Evolutionary conservation across 2,113 vertebrate genomes (phyloP), one percentile per base, ranked within the genome.

Genomic region (Bujurquina vittata): DNA sequence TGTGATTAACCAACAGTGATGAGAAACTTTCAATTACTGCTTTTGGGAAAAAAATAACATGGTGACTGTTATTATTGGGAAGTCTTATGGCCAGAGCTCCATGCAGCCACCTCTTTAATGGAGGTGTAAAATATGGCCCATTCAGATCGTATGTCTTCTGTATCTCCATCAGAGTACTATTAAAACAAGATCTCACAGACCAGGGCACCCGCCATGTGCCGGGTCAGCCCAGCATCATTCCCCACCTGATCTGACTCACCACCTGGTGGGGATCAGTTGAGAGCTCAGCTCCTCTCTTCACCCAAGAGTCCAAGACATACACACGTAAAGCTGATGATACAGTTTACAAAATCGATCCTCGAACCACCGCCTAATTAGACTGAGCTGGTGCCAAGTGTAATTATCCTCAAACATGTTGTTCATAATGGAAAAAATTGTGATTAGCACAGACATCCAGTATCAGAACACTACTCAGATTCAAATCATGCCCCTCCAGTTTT

Each of bases 11-110:
- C 23, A 26, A 76, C 31, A 79, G 10, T 10, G 26, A 49, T 59
- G 40, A 78, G 60, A 81, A 72, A 84, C 67, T 35, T 80, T 89
- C 58, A 85, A 73, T 79, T 67, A 57, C 69, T 75, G 33, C 35
- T 18, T 14, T 5, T 78, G 63, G 23, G 26, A 26, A 87, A 75
- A 77, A 37, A 75, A 88, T 77, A 65, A 81, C 52, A 62, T 37
- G 35, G n/a, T 49, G 61, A 69, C 20, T 35, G 20, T 74, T 67
- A 77, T 81, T 40, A 46, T 20, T 63, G 69, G 52, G 69, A 76
- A 52, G 59, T 2, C 49, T 52, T 15, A 18, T 18, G 15, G 15
- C 17, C 17, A 14, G 3, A 52, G 49, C 6, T 49, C 49, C 15
- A 18, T 7, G 49, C 12, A 52, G 49, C 15, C 49, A 63, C 61